Base-by-base conservation (phyloP, 1,140 invertebrate species). In the Achatina immaculata region DNA sequence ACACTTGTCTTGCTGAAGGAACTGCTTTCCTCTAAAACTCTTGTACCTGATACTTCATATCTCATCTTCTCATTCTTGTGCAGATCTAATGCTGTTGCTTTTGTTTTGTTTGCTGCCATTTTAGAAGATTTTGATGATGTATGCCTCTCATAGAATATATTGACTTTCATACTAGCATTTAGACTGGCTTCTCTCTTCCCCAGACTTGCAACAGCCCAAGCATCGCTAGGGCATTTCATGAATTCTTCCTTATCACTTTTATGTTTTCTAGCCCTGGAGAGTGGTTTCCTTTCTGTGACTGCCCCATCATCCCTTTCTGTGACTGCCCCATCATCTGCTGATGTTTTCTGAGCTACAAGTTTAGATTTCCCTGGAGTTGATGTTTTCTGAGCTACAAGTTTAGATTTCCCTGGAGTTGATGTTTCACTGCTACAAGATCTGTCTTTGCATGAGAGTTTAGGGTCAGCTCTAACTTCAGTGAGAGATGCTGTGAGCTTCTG, bases 141-240 rank as follows among this genome's bases (percentile, higher is more conserved):
- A n/a, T 76, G 51, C 40, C 83, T 87, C 42, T 87, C 86, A 82
- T 81, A 86, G 40, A 86, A 51, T 43, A 88, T 87, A 58, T 88
- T 85, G 24, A 87, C 82, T 75, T 82, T 83, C 40, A 82, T 83
- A 34, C 80, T 81, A 38, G 87, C 87, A 83, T 85, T 86, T 16
- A 88, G 66, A 78, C 87, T 88, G 16, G 87, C 87, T 73, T 87
- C 86, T 42, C 87, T 68, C 80, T 85, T 86, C 31, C 81, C 65
- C 36, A 83, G 77, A 21, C 42, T 78, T 0, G 48, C 55, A 21
- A 58, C 19, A 48, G 43, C 66, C 74, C 72, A 81, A 14, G 76
- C 0, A 42, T 79, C 78, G n/a, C n/a, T n/a, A n/a, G n/a, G n/a
- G n/a, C n/a, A n/a, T n/a, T n/a, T n/a, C n/a, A n/a, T n/a, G n/a